A percentile compares a stretch with the other conserved stretches of the same genome.
These are phyloP conservation scores for Tenebrio molitor DNA, from an alignment of 1,140 invertebrate species.

Conservation along the genomic window DNA sequence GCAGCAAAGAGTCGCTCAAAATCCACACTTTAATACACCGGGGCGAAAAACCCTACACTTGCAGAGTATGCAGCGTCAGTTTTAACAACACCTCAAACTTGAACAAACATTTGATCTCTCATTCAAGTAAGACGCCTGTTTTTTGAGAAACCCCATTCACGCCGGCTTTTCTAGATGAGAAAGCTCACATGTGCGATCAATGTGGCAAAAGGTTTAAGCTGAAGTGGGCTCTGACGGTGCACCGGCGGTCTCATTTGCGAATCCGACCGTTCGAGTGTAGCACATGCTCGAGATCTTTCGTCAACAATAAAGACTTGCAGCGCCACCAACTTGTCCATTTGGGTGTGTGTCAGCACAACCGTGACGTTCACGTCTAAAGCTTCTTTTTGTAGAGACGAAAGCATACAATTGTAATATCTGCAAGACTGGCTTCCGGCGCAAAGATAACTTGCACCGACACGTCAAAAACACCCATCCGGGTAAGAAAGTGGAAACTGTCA, in stretches of 20 bases:
- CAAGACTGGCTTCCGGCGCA: slow-evolving; percentile 71
- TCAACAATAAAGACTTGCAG: slow-evolving; percentile 70
- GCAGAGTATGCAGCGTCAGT: slow-evolving; percentile 67
- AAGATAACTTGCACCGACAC: slow-evolving; percentile 76
- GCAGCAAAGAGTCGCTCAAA: slow-evolving; percentile 66
- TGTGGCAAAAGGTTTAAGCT: slow-evolving; percentile 72
- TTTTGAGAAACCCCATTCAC: slow-evolving; percentile 5
- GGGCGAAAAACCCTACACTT: slow-evolving; percentile 68
- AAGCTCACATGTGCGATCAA: slow-evolving; percentile 69
- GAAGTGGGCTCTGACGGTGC: slow-evolving; percentile 64
- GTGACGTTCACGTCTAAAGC: background rate
- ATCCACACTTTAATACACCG: slow-evolving; percentile 68
- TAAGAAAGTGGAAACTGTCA: slow-evolving; percentile 58
- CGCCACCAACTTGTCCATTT: slow-evolving; percentile 70
- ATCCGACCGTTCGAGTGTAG: slow-evolving; percentile 67
- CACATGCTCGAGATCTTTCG: slow-evolving; percentile 70
- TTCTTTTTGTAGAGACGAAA: slow-evolving; percentile 67
- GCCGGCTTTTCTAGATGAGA: slow-evolving; percentile 67
- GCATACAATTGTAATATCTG: slow-evolving; percentile 74
- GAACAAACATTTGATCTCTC: slow-evolving; percentile 69
- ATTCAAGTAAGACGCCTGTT: slow-evolving; percentile 67
- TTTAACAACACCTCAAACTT: slow-evolving; percentile 71
- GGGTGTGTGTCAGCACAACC: slow-evolving; percentile 63
- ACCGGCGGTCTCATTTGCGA: slow-evolving; percentile 63
- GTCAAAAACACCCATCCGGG: slow-evolving; percentile 75